A percentile compares a stretch with the other conserved stretches of the same genome.
These are phyloP conservation scores for Achlya flavicornis DNA, from an alignment of 2,888 invertebrate species.

Conservation along the genomic window DNA sequence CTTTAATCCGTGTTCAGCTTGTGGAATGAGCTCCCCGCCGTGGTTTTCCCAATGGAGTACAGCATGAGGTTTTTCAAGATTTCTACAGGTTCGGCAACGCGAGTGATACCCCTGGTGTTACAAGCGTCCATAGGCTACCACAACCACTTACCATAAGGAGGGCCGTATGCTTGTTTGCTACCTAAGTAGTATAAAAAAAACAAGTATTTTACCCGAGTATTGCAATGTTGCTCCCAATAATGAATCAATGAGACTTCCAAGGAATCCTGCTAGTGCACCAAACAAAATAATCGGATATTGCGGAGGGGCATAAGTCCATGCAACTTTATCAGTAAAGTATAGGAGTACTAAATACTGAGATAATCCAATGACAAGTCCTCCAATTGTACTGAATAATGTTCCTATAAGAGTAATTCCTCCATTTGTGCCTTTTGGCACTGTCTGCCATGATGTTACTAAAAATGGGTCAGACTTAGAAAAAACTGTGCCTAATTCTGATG, in stretches of 20 bases:
- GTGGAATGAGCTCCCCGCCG: too few relatives aligned
- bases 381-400: slow-evolving; percentile 83
- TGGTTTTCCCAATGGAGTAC: too few relatives aligned
- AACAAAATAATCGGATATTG: slow-evolving; percentile 92
- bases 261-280: slow-evolving; percentile 89
- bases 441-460: slow-evolving; percentile 88
- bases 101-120: too few relatives aligned
- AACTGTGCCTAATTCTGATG: slow-evolving; percentile 93
- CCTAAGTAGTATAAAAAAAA: neutral
- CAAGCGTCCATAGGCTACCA: too few relatives aligned
- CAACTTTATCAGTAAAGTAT: slow-evolving; percentile 84
- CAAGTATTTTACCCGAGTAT: slow-evolving; percentile 88
- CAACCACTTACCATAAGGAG: too few relatives aligned
- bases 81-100: too few relatives aligned
- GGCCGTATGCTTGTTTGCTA: too few relatives aligned
- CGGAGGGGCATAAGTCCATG: slow-evolving; percentile 84
- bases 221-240: slow-evolving; percentile 93
- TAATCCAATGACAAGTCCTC: slow-evolving; percentile 88
- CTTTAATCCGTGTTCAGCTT: too few relatives aligned
- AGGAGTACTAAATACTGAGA: slow-evolving; percentile 87
- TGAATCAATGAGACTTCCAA: slow-evolving; percentile 93
- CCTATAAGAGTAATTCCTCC: slow-evolving; percentile 90
- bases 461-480: slow-evolving; percentile 87
- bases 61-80: too few relatives aligned
- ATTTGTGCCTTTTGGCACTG: slow-evolving; percentile 94